Conservation (phyloP, 2,113 vertebrate genomes). For the Hippotragus niger region DNA sequence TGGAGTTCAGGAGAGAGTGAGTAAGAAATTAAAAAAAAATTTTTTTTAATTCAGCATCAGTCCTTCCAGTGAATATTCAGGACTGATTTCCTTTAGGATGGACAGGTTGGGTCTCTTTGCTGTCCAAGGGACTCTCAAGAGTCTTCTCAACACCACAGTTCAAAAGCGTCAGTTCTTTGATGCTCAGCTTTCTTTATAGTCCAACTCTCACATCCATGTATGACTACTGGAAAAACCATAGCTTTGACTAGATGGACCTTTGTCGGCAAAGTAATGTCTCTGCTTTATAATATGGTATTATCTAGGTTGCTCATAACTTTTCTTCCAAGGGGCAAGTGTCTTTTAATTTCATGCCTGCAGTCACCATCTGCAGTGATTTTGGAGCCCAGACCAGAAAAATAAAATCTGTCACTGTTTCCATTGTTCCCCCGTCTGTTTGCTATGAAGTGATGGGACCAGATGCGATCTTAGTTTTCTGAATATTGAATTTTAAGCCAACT, state of each 20-base stretch:
- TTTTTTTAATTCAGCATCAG: neutral
- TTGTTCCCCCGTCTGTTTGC: neutral
- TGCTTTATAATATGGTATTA: neutral
- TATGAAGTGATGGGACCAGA: neutral
- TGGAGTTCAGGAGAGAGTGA: neutral
- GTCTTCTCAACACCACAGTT: neutral
- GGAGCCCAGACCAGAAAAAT: accelerated
- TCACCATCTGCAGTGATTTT: neutral
- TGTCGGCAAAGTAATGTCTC: neutral
- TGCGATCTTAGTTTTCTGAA: neutral
- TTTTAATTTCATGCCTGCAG: neutral
- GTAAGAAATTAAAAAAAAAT: too few species aligned
- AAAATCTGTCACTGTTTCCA: neutral
- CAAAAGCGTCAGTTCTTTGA: neutral
- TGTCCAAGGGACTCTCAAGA: neutral
- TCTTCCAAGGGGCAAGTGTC: neutral
- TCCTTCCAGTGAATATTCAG: neutral
- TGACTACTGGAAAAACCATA: neutral
- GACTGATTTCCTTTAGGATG: neutral
- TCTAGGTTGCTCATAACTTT: neutral
- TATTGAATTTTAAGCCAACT: neutral
- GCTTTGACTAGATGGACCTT: neutral
- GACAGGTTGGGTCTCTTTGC: neutral
- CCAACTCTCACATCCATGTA: neutral
- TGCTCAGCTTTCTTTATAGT: neutral